These are phyloP conservation scores for Ganaspis brasiliensis DNA, from an alignment of 2,888 invertebrate species.

Conservation along the genomic window DNA sequence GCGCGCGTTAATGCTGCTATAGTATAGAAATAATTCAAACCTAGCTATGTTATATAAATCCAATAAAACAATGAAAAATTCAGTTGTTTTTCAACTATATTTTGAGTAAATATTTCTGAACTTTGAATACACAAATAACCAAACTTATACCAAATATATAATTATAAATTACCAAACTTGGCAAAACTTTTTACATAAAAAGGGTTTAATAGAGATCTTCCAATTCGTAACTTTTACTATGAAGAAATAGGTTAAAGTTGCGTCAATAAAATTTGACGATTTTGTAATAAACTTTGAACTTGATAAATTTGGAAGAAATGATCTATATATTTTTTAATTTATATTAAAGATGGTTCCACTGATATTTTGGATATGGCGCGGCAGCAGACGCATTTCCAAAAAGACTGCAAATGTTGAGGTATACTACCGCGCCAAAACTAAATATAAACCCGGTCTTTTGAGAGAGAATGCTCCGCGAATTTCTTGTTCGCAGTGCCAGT, in stretches of 20 bases:
- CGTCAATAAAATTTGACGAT: no score
- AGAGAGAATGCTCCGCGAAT: constrained; percentile 59
- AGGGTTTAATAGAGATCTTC: no score
- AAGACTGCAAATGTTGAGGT: constrained; percentile 72
- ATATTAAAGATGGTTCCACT: not conserved
- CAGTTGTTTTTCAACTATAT: no score
- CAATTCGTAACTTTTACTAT: not conserved
- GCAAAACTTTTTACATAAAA: no score
- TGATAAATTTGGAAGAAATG: constrained; percentile 2
- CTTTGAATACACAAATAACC: no score
- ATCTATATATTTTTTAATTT: not conserved
- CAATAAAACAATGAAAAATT: no score
- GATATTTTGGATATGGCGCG: constrained; percentile 62
- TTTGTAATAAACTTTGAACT: not conserved
- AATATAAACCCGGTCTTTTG: constrained; percentile 77
- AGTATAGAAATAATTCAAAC: no score
- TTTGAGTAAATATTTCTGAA: no score
- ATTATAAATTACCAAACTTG: no score
- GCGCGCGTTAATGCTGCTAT: no score
- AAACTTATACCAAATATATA: no score
- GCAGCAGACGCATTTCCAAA: constrained; percentile 73
- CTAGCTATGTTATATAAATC: no score
- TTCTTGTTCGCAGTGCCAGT: constrained; percentile 62
- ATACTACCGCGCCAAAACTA: constrained; percentile 77
- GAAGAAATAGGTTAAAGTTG: not conserved